Conservation (phyloP, 2,797 vertebrate species). For the Chrosomus eos region DNA sequence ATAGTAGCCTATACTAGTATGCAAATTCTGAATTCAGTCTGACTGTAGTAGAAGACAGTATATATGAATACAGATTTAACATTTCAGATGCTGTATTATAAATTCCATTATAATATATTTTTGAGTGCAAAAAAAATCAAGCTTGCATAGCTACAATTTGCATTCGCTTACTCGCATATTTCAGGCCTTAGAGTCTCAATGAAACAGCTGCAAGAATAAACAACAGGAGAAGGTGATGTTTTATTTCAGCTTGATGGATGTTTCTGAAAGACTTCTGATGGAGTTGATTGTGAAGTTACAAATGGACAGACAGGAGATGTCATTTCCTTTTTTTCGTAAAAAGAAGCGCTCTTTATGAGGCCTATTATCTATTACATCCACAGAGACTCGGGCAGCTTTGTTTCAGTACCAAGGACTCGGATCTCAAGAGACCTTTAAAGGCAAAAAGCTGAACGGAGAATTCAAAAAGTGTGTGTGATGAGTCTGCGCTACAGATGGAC, state of each 20-base stretch:
- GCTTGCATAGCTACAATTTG: neutral
- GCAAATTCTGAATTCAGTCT: neutral
- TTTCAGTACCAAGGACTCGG: conserved; percentile 25
- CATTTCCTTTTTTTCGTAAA: neutral
- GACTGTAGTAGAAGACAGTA: neutral
- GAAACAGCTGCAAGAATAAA: neutral
- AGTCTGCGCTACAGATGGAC: conserved; percentile 30
- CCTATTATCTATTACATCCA: neutral
- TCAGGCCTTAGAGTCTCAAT: neutral
- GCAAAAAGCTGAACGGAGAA: neutral
- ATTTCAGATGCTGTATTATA: neutral
- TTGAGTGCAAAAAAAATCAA: neutral
- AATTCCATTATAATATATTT: neutral
- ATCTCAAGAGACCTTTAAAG: conserved; percentile 30
- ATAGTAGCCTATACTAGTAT: neutral
- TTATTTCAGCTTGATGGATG: conserved; percentile 15
- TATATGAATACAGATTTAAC: neutral
- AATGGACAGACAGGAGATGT: neutral
- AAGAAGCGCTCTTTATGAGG: neutral
- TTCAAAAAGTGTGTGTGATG: conserved; percentile 20
- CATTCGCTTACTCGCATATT: neutral
- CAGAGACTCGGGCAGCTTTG: conserved; percentile 13
- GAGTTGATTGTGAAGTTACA: neutral
- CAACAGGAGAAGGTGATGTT: conserved; percentile 63
- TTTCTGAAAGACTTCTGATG: neutral